These are phyloP conservation scores for Oikopleura dioica DNA, from an alignment of 23 tunicate genomes.

Conservation along the genomic window DNA sequence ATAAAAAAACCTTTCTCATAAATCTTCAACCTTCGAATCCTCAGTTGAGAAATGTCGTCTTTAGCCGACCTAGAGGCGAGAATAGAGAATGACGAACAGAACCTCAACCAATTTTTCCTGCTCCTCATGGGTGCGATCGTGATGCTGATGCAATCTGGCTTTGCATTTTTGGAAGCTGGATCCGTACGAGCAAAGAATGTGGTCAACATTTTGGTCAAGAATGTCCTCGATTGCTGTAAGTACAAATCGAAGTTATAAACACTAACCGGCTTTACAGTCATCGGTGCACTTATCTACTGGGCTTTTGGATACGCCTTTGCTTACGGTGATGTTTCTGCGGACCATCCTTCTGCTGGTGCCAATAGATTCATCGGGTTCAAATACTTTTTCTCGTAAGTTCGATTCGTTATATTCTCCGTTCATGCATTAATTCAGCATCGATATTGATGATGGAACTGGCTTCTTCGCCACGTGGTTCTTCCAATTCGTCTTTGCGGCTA, in stretches of 20 bases:
- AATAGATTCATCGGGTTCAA: constrained; percentile 57
- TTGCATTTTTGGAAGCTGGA: constrained; percentile 65
- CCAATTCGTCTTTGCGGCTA: constrained; percentile 75
- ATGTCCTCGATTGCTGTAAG: constrained; percentile 51
- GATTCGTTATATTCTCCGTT: neutral
- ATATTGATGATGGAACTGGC: constrained; percentile 12
- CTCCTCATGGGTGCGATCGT: no score
- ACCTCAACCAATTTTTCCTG: no score
- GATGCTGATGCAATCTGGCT: constrained; percentile 79
- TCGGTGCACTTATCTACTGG: constrained; percentile 41
- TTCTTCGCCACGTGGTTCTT: constrained; percentile 54
- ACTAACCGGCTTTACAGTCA: constrained; percentile 32
- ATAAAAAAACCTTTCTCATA: no score
- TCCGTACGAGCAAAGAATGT: constrained; percentile 62
- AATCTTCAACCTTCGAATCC: no score
- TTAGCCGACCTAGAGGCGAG: no score
- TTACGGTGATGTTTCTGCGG: constrained; percentile 40
- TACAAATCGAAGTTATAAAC: no score
- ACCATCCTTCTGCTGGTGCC: no score
- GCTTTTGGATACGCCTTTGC: constrained; percentile 48
- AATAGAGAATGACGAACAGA: no score
- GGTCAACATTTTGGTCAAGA: constrained; percentile 51
- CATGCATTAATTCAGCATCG: neutral
- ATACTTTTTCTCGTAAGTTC: neutral
- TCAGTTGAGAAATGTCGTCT: no score